These are phyloP conservation scores for Squalus acanthias DNA, from an alignment of 2,797 vertebrate genomes.

Conservation along the genomic window DNA sequence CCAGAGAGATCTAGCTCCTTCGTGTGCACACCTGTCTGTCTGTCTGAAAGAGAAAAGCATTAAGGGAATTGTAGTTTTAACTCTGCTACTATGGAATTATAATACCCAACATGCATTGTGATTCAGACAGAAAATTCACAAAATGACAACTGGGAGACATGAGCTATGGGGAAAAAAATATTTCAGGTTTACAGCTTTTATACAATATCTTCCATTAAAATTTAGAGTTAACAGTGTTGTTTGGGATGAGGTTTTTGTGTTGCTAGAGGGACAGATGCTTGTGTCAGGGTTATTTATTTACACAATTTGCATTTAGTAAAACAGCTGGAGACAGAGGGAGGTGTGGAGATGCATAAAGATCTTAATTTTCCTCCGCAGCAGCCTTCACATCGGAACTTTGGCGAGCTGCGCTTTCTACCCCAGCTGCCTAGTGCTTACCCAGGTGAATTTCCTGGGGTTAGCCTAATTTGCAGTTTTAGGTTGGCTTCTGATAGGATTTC, in stretches of 20 bases:
- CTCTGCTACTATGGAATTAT: not conserved
- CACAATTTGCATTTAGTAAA: not conserved
- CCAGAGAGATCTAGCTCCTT: not conserved
- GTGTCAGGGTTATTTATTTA: not conserved
- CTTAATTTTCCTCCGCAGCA: not conserved
- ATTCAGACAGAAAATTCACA: not conserved
- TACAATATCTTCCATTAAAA: not conserved
- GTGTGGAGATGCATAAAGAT: not conserved
- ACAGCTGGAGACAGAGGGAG: not conserved
- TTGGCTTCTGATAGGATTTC: not conserved
- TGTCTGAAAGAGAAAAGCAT: not conserved
- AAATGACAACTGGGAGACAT: not conserved
- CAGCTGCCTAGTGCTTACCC: not conserved
- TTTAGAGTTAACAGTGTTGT: not conserved
- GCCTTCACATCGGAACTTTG: not conserved
- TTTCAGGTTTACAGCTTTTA: not conserved
- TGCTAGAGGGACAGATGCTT: not conserved
- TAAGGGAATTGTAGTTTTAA: not conserved
- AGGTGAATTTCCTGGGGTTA: not conserved
- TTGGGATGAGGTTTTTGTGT: not conserved
- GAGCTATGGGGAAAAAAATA: not conserved
- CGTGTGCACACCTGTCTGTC: not conserved
- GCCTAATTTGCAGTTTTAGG: not conserved
- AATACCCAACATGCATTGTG: not conserved
- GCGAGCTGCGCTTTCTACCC: not conserved